A percentile compares a stretch with the other conserved stretches of the same genome.
Evolutionary conservation across 2,888 invertebrate genomes (phyloP).

Genomic region (Morinoia aosen): DNA sequence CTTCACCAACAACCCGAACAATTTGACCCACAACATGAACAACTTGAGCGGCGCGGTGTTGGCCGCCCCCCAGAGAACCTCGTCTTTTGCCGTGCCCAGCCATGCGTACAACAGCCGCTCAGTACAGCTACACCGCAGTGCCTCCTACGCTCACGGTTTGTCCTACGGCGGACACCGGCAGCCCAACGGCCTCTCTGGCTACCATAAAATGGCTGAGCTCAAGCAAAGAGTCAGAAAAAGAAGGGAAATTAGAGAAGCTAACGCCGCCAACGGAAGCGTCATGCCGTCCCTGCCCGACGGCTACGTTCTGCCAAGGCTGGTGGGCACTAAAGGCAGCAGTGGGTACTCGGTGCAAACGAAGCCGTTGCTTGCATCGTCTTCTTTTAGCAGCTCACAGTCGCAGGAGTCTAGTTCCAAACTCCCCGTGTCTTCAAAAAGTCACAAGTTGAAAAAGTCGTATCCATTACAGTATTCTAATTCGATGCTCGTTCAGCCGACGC

Average conservation of each 20-base stretch:
- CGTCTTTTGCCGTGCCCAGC: conserved; percentile 38
- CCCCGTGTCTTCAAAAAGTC: not conserved
- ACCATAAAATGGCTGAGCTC: conserved; percentile 38
- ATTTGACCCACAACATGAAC: not conserved
- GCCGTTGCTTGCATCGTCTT: conserved; percentile 29
- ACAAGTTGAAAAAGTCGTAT: not conserved
- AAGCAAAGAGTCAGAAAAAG: not conserved
- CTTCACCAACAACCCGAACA: not conserved
- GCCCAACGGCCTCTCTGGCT: conserved; percentile 8
- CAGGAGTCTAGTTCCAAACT: not conserved
- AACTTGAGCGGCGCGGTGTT: not conserved
- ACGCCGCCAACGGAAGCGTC: not conserved
- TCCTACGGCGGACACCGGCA: not conserved
- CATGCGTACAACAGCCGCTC: not conserved
- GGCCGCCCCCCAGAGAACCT: not conserved
- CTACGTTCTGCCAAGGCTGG: conserved; percentile 34
- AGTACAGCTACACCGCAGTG: conserved; percentile 17
- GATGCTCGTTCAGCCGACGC: conserved; percentile 38
- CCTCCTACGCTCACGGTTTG: conserved; percentile 42
- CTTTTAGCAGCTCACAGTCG: conserved; percentile 41
- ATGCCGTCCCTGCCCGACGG: not conserved
- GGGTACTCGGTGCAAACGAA: conserved; percentile 48
- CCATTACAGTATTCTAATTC: conserved; percentile 15
- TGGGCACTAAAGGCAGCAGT: conserved; percentile 31
- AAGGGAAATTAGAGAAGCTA: not conserved